These are phyloP conservation scores for Mus musculus DNA, from an alignment of 2,113 vertebrate genomes.

Conservation along the genomic window GRCm39 chr4:103946001-103946500, in stretches of 20 bases:
- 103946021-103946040: not conserved
- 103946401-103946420: not conserved
- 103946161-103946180: not conserved
- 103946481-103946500: not conserved
- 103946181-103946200: not conserved
- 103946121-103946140: not conserved
- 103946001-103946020: not conserved
- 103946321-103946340: not conserved
- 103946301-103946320: not conserved
- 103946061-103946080: conserved; percentile 5
- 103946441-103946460: not conserved
- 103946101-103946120: not conserved
- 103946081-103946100: conserved; percentile 14
- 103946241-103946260: not conserved
- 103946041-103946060: not conserved
- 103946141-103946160: not conserved
- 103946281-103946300: too few species aligned
- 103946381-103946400: not conserved
- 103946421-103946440: not conserved
- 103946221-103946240: not conserved
- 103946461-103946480: not conserved
- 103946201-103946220: not conserved
- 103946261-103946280: not conserved
- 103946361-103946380: not conserved
- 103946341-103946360: not conserved